phyloP scores from a whole-genome alignment of 2,888 invertebrate species.

The Leucoma salicis region DNA sequence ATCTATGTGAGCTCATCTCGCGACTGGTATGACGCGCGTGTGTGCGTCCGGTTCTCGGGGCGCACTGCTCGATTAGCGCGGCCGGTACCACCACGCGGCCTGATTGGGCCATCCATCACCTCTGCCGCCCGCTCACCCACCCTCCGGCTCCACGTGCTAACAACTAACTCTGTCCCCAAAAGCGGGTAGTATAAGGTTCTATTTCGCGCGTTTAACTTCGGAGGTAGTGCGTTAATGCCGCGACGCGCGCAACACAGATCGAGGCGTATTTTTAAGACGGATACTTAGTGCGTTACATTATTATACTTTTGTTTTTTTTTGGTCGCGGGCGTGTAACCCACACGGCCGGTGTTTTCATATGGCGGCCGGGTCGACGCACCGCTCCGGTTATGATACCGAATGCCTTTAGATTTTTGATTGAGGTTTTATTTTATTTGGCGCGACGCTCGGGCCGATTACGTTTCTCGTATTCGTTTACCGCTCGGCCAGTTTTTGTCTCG shows the following conservation, averaged over 20 bases:
- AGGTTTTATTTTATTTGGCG: slow-evolving; percentile 77
- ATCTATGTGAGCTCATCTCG: slow-evolving; percentile 37
- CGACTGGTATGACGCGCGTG: slow-evolving; percentile 38
- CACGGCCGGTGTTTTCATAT: slow-evolving; percentile 64
- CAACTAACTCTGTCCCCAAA: slow-evolving; percentile 46
- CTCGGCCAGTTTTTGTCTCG: slow-evolving; percentile 74
- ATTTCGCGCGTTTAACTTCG: slow-evolving; percentile 34
- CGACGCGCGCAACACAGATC: slow-evolving; percentile 72
- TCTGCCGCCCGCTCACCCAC: slow-evolving; percentile 63
- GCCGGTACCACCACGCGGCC: slow-evolving; percentile 75
- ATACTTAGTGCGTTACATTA: slow-evolving; percentile 81
- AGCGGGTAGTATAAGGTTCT: slow-evolving; percentile 24
- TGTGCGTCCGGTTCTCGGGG: slow-evolving; percentile 67
- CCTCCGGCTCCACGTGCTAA: slow-evolving; percentile 53
- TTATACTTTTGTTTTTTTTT: slow-evolving; percentile 73
- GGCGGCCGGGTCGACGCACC: slow-evolving; percentile 75
- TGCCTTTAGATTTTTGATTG: slow-evolving; percentile 79
- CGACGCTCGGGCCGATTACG: slow-evolving; percentile 74
- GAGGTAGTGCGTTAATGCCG: slow-evolving; percentile 62
- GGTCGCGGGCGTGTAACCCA: slow-evolving; percentile 68
- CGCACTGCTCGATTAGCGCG: slow-evolving; percentile 78
- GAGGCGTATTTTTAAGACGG: slow-evolving; percentile 79
- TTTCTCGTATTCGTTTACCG: slow-evolving; percentile 77
- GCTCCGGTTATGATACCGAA: slow-evolving; percentile 75
- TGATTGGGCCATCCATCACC: slow-evolving; percentile 83